A percentile compares a stretch with the other conserved stretches of the same genome.
phyloP scores from a whole-genome alignment of 2,888 invertebrate species.

The Leptura quadrifasciata region DNA sequence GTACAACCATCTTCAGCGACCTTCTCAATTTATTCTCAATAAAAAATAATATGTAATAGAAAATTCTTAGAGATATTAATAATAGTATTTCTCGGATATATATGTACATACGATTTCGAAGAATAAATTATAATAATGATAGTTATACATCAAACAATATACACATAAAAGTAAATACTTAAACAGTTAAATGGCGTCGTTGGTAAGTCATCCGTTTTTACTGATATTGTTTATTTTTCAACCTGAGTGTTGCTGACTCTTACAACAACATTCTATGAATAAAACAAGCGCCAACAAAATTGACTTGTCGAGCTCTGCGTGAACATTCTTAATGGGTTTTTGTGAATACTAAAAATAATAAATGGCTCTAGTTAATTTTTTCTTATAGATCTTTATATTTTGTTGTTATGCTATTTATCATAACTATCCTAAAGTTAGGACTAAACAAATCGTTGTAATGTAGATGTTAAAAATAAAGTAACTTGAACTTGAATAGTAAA shows the following conservation, averaged over 20 bases:
- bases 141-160: neutral
- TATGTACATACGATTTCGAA: too few species aligned
- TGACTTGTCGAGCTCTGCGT: constrained; percentile 32
- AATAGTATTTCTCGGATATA: too few species aligned
- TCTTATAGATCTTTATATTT: constrained; percentile 24
- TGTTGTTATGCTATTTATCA: constrained; percentile 16
- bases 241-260: neutral
- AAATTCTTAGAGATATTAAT: too few species aligned
- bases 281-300: constrained; percentile 34
- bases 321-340: constrained; percentile 31
- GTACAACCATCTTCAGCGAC: too few species aligned
- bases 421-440: neutral
- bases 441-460: neutral
- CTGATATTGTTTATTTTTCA: neutral
- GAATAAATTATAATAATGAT: too few species aligned
- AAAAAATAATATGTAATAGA: too few species aligned
- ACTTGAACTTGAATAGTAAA: neutral
- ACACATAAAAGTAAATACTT: neutral
- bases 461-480: neutral
- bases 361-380: constrained; percentile 25
- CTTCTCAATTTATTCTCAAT: too few species aligned
- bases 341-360: constrained; percentile 31
- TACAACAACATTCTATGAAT: constrained; percentile 28
- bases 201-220: neutral
- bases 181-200: neutral